Conservation (phyloP, 2,888 invertebrate genomes). For the Enchytraeus crypticus region DNA sequence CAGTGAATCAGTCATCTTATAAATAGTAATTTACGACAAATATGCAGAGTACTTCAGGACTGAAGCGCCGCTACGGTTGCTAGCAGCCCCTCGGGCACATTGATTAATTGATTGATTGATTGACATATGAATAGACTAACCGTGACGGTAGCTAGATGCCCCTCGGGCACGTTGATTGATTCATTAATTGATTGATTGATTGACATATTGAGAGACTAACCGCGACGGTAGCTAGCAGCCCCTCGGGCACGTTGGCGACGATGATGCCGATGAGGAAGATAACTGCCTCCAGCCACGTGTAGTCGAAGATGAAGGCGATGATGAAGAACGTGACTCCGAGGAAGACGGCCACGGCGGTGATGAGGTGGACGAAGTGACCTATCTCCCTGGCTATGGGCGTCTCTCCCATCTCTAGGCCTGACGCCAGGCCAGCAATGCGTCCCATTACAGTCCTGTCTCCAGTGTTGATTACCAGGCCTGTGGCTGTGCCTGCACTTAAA, state of each 20-base stretch:
- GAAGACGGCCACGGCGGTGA: constrained; percentile 74
- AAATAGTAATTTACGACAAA: too few species aligned
- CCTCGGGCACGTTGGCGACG: constrained; percentile 98
- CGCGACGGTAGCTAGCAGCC: constrained; percentile 93
- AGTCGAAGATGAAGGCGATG: constrained; percentile 91
- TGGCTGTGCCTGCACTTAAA: constrained; percentile 37
- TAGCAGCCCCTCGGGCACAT: constrained; percentile 95
- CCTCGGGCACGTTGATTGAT: too few species aligned
- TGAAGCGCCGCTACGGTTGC: constrained; percentile 85
- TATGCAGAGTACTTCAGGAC: too few species aligned
- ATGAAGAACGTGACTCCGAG: constrained; percentile 88
- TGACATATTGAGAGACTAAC: constrained; percentile 52
- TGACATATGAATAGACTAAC: too few species aligned
- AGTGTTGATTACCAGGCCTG: constrained; percentile 45
- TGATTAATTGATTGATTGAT: too few species aligned
- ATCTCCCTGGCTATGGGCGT: constrained; percentile 99
- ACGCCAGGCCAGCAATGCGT: constrained; percentile 49
- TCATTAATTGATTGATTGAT: too few species aligned
- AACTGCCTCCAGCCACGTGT: constrained; percentile 97
- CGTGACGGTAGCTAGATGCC: too few species aligned
- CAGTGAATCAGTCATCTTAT: too few species aligned
- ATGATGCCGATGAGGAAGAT: constrained; percentile 97
- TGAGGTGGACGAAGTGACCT: constrained; percentile 95
- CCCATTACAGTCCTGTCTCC: constrained; percentile 50
- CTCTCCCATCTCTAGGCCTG: constrained; percentile 55